Percentiles rank a stretch among this genome's conserved stretches.
phyloP scores from a whole-genome alignment of 2,888 invertebrate genomes.

The Himalopsyche anomala region DNA sequence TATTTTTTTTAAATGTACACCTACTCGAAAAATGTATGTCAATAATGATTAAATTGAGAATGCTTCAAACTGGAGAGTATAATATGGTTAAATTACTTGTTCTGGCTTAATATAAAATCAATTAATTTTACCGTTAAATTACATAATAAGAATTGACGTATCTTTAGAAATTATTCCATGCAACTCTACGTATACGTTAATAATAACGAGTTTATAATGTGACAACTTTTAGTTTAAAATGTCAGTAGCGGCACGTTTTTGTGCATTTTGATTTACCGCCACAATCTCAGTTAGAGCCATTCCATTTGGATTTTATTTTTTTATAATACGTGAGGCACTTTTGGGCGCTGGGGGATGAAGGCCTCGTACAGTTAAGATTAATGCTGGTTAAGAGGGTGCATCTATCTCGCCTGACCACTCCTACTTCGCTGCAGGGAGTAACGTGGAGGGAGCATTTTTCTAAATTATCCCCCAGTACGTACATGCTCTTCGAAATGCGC shows the following conservation, averaged over 20 bases:
- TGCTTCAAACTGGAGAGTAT: too few relatives aligned
- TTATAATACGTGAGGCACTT: conserved; percentile 48
- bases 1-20: too few relatives aligned
- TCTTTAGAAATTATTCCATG: too few relatives aligned
- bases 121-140: too few relatives aligned
- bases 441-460: conserved; percentile 48
- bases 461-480: conserved; percentile 13
- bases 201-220: not conserved
- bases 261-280: conserved; percentile 62
- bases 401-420: conserved; percentile 64
- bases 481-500: not conserved
- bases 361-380: conserved; percentile 58
- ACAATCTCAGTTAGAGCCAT: conserved; percentile 63
- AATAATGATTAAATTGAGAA: too few relatives aligned
- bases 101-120: too few relatives aligned
- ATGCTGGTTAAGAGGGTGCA: conserved; percentile 61
- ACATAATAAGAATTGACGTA: too few relatives aligned
- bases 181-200: too few relatives aligned
- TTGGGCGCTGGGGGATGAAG: conserved; percentile 9
- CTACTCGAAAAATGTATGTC: too few relatives aligned
- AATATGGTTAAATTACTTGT: too few relatives aligned
- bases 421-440: conserved; percentile 56
- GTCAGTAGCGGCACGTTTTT: conserved; percentile 54
- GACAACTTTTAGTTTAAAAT: not conserved
- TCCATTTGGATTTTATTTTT: conserved; percentile 60